Conservation (phyloP, 2,797 vertebrate species). For the Epinephelus malabaricus region DNA sequence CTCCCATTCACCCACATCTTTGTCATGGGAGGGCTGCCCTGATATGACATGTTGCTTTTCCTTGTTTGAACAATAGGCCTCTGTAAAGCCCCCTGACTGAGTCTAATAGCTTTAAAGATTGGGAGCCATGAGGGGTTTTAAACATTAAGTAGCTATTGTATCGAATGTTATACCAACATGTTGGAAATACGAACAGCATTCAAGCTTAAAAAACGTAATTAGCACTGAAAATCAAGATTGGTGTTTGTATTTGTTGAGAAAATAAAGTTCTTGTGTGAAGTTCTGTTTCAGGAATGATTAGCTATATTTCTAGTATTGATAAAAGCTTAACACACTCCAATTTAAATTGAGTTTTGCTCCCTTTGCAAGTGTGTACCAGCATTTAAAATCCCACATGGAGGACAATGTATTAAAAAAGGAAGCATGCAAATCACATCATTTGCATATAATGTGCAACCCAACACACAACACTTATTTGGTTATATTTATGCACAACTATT, state of each 20-base stretch:
- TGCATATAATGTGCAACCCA: neutral
- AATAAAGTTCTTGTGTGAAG: too few species aligned
- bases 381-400: too few species aligned
- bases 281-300: too few species aligned
- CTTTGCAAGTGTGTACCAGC: neutral
- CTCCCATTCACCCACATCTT: slow-evolving; percentile 36
- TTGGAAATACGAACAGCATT: neutral
- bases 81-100: slow-evolving; percentile 17
- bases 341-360: neutral
- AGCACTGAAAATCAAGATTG: neutral
- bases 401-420: too few species aligned
- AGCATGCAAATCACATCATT: neutral
- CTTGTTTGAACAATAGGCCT: slow-evolving; percentile 58
- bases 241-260: neutral
- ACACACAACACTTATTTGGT: neutral
- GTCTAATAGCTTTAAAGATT: neutral
- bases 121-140: neutral
- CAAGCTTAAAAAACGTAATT: neutral
- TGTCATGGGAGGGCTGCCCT: slow-evolving; percentile 34
- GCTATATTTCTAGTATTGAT: too few species aligned
- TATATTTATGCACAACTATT: slow-evolving; percentile 9
- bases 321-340: neutral
- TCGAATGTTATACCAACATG: neutral
- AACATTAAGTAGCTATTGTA: neutral
- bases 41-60: slow-evolving; percentile 14